These are phyloP conservation scores for Tinea semifulvella DNA, from an alignment of 2,888 invertebrate genomes.

Conservation along the genomic window DNA sequence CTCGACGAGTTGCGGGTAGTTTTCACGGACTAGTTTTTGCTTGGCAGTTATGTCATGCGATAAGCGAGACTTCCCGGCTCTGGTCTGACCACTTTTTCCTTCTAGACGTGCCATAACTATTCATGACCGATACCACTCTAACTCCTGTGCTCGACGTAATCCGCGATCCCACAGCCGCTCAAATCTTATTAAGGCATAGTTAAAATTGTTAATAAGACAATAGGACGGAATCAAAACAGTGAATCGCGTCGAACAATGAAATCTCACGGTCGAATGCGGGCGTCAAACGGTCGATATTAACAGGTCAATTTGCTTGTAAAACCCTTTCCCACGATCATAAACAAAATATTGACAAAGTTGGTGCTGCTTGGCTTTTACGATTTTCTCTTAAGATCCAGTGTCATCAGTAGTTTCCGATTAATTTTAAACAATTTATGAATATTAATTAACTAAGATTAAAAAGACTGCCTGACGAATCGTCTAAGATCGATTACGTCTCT, in stretches of 20 bases:
- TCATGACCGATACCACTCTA: slow-evolving; percentile 7
- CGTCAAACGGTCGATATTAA: slow-evolving; percentile 50
- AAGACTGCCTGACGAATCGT: too few species aligned
- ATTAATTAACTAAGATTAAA: too few species aligned
- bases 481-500: too few species aligned
- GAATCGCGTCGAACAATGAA: slow-evolving; percentile 52
- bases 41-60: slow-evolving; percentile 28
- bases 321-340: slow-evolving; percentile 54
- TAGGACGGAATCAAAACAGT: slow-evolving; percentile 51
- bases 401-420: too few species aligned
- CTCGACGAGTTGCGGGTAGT: slow-evolving; percentile 28
- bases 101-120: slow-evolving; percentile 13
- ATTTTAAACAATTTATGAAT: too few species aligned
- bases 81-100: slow-evolving; percentile 5
- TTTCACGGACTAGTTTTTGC: slow-evolving; percentile 34
- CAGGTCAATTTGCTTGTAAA: slow-evolving; percentile 56
- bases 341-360: slow-evolving; percentile 12
- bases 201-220: slow-evolving; percentile 44
- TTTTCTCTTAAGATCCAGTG: too few species aligned
- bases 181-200: slow-evolving; percentile 21
- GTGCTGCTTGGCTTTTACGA: too few species aligned
- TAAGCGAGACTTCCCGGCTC: slow-evolving; percentile 14
- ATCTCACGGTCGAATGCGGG: slow-evolving; percentile 63
- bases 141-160: neutral
- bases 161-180: slow-evolving; percentile 10